These are phyloP conservation scores for Scolopax rusticola DNA, from an alignment of 2,797 vertebrate genomes.

Conservation along the genomic window DNA sequence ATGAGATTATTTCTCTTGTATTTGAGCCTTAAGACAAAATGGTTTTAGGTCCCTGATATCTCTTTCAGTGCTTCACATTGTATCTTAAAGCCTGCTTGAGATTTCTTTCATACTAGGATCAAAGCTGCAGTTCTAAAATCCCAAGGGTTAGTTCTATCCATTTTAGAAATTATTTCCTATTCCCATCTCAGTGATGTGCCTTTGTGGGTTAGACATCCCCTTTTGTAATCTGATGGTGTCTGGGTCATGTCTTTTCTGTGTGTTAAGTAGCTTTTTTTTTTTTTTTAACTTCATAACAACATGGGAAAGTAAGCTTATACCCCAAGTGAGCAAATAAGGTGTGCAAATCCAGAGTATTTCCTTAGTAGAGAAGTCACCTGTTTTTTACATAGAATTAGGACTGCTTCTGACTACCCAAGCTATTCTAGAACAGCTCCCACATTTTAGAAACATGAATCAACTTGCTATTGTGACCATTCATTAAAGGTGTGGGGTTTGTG, in stretches of 20 bases:
- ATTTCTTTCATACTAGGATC: neutral
- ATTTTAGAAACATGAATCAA: neutral
- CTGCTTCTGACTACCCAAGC: neutral
- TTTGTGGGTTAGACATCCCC: neutral
- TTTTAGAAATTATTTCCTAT: neutral
- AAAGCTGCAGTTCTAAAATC: neutral
- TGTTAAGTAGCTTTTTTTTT: neutral
- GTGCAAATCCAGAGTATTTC: neutral
- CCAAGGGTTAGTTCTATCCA: neutral
- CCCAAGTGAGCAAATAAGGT: neutral
- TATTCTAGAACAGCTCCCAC: neutral
- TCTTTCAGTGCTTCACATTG: neutral
- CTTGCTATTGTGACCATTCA: neutral
- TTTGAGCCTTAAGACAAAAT: neutral
- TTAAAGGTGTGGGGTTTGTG: neutral
- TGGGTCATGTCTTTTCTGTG: neutral
- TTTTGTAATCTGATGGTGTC: neutral
- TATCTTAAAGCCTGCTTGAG: neutral
- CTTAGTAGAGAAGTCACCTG: neutral
- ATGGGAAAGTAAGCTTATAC: neutral
- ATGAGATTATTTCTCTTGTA: neutral
- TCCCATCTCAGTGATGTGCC: neutral
- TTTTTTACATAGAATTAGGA: neutral
- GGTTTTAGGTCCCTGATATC: neutral
- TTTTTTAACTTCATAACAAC: neutral